Evolutionary conservation across 2,113 vertebrate species (phyloP), one percentile per base, ranked within the genome.

Genomic region (Laticauda colubrina): DNA sequence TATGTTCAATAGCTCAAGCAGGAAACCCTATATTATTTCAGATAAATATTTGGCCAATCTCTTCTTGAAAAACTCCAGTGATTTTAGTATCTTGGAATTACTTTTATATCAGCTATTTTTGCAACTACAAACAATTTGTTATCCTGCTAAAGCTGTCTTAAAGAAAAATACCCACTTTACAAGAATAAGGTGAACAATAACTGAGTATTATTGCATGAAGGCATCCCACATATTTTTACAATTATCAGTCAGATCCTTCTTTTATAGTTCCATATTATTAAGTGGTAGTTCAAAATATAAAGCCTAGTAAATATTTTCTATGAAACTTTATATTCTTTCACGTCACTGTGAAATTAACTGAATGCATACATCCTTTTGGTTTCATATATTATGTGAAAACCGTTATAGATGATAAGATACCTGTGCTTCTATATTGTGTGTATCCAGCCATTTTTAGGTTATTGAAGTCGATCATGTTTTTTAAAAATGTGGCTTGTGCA

Each of bases 171-270:
- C 29, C 51, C 81, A 51, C 39, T 81, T 96, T 89, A 85, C 15
- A 90, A 34, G 54, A 92, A 90, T n/a, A 87, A 43, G 90, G 5
- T 85, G 81, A 93, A 90, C 53, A 94, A 87, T 5, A 94, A 45
- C 85, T 92, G 24, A 20, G 94, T 96, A 95, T 94, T 96, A 94
- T 48, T 95, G 81, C 75, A 88, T 88, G 88, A 95, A 94, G 51
- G 93, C 53, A 26, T 94, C 61, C 94, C 95, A 93, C 93, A 93
- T 87, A 95, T 64, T 59, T 87, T 55, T 85, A 51, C 90, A 93
- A 91, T 95, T 95, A 94, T 94, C 55, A 54, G 11, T 94, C 48
- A 48, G 90, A 92, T 89, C 8, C 92, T 75, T 87, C 45, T 93
- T 91, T 64, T 92, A 14, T 2, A 90, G 90, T 92, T 61, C 90